Evolutionary conservation across 2,113 vertebrate genomes (phyloP).

Genomic region (Rhagologus leucostigma): DNA sequence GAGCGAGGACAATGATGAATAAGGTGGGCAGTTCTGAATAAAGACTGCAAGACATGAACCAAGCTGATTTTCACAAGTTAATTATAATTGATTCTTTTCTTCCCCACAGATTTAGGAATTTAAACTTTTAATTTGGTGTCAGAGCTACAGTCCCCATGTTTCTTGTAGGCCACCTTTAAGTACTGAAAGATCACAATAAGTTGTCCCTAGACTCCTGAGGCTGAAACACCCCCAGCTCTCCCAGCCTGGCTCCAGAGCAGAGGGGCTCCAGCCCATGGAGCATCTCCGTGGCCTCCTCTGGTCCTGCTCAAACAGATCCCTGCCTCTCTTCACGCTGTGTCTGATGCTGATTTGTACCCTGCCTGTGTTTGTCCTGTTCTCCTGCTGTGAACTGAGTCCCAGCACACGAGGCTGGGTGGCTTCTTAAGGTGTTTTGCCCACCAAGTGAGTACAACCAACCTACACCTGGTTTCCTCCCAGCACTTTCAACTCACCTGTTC

Average conservation of each 20-base stretch:
- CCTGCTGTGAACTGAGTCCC: background rate
- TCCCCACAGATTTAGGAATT: background rate
- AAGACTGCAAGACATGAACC: background rate
- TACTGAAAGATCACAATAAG: background rate
- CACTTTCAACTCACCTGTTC: background rate
- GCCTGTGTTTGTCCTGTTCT: background rate
- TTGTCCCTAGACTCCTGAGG: background rate
- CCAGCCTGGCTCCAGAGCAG: background rate
- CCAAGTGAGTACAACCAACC: background rate
- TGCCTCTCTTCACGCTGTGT: too few species aligned
- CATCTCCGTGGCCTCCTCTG: accelerated
- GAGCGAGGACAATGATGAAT: background rate
- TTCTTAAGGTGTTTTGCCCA: background rate
- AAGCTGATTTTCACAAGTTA: background rate
- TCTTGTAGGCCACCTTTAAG: background rate
- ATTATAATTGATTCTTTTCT: background rate
- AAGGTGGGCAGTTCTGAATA: background rate
- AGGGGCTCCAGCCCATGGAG: background rate
- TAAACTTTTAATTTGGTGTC: background rate
- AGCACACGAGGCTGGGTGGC: background rate
- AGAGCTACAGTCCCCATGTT: background rate
- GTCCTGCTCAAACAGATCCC: background rate
- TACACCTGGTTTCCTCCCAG: conserved; percentile 1
- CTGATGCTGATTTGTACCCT: background rate
- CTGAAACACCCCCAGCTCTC: background rate